Evolutionary conservation across 2,888 invertebrate genomes (phyloP), one percentile per base, ranked within the genome.

Genomic region (Limnephilus auricula): DNA sequence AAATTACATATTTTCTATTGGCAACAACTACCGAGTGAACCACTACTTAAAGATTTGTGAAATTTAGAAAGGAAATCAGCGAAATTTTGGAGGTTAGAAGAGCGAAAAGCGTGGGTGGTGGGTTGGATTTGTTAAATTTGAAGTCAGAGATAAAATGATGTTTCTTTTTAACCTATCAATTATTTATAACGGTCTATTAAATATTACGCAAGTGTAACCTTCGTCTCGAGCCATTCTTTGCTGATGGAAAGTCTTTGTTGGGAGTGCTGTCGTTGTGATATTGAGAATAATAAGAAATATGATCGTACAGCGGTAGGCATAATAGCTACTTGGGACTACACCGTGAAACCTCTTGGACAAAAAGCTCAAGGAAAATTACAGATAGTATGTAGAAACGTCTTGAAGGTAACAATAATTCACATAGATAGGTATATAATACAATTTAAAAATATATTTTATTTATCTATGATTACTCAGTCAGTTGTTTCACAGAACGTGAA

Each of bases 161-260:
- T n/a, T 65, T 65, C 40, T 45, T 65, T 65, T 65, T 65, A 65
- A 65, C 65, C 65, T 65, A 65, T 65, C 65, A n/a, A 65, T 65
- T 65, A 65, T 65, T 65, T 65, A 65, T 65, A 65, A 65, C 65
- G 65, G 65, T 65, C 65, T 65, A 65, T 65, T 65, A 65, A 65
- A 65, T 25, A 65, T 65, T 65, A 65, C 65, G 65, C 65, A 65
- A 65, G 65, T 65, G 25, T 65, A 65, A 65, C 65, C 65, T 65
- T 65, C 65, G 25, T 65, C 65, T 65, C 65, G n/a, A 65, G 65
- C 65, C n/a, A 65, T 65, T 65, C 65, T 65, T 65, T 65, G 65
- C 65, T n/a, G 65, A 6, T 65, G 65, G 65, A 65, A 65, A 65
- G 65, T 65, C 65, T 65, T 65, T 65, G 65, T n/a, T 65, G 65